phyloP scores from a whole-genome alignment of 2,888 invertebrate species.

The Tetragnatha montana region DNA sequence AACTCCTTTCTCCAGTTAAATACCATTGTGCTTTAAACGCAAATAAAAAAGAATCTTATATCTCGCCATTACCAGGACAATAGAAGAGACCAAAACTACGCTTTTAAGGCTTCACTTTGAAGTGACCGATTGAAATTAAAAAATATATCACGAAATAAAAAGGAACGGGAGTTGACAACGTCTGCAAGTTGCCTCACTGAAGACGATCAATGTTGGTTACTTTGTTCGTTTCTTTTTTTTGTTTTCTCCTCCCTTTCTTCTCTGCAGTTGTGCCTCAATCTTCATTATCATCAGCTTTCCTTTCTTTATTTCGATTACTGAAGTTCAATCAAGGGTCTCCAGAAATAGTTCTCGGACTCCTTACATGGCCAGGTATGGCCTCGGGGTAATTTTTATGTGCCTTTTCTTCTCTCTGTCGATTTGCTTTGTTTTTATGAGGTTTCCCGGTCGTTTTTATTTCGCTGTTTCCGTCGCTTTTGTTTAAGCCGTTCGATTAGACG shows the following conservation, averaged over 20 bases:
- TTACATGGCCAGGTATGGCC: not conserved
- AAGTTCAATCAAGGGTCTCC: slow-evolving; percentile 40
- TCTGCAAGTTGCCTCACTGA: slow-evolving; percentile 20
- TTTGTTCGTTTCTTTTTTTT: slow-evolving; percentile 44
- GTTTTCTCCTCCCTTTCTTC: slow-evolving; percentile 14
- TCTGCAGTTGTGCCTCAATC: not conserved
- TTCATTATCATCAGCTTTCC: slow-evolving; percentile 19
- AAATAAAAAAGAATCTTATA: not conserved
- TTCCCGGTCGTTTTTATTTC: not conserved
- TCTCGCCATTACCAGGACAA: not conserved
- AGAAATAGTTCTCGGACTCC: slow-evolving; percentile 14
- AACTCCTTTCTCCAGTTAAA: not conserved
- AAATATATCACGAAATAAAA: slow-evolving; percentile 28
- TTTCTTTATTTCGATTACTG: slow-evolving; percentile 5
- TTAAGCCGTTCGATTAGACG: not conserved
- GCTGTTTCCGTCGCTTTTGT: not conserved
- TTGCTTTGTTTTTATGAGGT: not conserved
- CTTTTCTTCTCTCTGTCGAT: not conserved
- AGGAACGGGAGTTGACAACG: slow-evolving; percentile 44
- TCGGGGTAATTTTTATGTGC: not conserved
- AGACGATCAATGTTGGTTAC: slow-evolving; percentile 19
- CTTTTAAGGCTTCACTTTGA: slow-evolving; percentile 33
- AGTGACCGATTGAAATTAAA: slow-evolving; percentile 41
- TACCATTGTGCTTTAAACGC: slow-evolving; percentile 19
- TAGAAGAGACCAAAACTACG: slow-evolving; percentile 12